Conservation (phyloP, 2,797 vertebrate species). For the Sardinella longiceps region DNA sequence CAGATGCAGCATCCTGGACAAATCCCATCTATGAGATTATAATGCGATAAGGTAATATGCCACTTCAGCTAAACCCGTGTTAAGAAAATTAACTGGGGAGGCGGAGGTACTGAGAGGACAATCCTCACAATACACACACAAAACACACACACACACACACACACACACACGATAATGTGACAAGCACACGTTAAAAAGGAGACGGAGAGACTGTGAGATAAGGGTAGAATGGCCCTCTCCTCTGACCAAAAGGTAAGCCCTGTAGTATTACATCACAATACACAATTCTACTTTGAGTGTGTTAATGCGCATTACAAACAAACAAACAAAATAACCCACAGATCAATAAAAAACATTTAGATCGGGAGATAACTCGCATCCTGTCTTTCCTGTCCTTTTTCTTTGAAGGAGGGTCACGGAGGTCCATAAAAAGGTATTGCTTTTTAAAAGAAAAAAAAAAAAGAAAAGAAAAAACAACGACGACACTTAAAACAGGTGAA, state of each 20-base stretch:
- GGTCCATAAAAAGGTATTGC: not conserved
- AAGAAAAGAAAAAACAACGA: too few species aligned
- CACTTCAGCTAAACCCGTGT: conserved; percentile 25
- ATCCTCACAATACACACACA: not conserved
- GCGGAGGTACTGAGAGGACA: conserved; percentile 1
- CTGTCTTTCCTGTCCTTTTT: not conserved
- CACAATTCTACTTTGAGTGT: not conserved
- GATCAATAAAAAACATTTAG: not conserved
- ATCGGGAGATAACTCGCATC: not conserved
- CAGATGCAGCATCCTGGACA: conserved; percentile 32
- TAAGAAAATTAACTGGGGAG: conserved; percentile 23
- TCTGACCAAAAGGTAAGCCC: not conserved
- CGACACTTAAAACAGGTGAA: not conserved
- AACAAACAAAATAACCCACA: not conserved
- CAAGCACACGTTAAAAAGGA: not conserved
- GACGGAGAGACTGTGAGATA: not conserved
- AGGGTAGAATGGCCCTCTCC: not conserved
- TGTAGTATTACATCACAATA: not conserved
- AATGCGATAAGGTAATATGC: conserved; percentile 28
- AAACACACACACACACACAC: conserved; percentile 15
- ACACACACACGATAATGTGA: conserved; percentile 15
- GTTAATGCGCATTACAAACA: not conserved
- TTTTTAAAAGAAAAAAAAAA: too few species aligned
- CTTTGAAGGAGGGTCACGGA: not conserved
- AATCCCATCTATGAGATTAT: conserved; percentile 26